Conservation (phyloP, 2,797 vertebrate species). For the Coracias cyanogaster region DNA sequence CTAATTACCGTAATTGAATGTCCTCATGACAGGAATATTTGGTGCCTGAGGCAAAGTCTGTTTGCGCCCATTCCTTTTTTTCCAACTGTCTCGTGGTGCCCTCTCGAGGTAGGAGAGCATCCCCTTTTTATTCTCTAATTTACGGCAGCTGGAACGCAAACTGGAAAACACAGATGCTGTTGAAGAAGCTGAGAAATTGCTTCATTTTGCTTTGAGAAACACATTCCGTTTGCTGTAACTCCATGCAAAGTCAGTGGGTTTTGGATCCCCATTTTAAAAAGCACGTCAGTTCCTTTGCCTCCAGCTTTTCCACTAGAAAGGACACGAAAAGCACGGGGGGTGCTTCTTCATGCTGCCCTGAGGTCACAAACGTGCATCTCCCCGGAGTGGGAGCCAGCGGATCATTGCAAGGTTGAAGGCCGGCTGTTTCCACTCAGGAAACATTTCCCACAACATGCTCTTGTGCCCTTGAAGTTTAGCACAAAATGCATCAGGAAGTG, state of each 20-base stretch:
- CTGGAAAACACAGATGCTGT: not conserved
- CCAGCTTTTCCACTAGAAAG: not conserved
- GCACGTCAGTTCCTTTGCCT: not conserved
- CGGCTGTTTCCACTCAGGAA: not conserved
- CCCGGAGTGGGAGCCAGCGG: not conserved
- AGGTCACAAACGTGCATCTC: not conserved
- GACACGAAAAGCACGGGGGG: not conserved
- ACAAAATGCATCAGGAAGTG: constrained; percentile 16
- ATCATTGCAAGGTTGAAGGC: not conserved
- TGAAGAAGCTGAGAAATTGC: not conserved
- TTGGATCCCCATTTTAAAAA: not conserved
- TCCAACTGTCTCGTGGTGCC: constrained; percentile 58
- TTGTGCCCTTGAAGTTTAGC: not conserved
- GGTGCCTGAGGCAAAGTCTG: constrained; percentile 27
- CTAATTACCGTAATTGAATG: constrained; percentile 56
- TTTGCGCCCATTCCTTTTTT: not conserved
- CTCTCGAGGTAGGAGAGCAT: constrained; percentile 55
- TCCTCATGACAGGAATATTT: constrained; percentile 43
- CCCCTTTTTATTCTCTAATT: not conserved
- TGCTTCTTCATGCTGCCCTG: not conserved
- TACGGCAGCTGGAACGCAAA: not conserved
- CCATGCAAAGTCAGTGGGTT: not conserved
- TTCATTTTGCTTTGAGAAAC: not conserved
- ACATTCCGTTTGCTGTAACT: not conserved
- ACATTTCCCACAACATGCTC: not conserved